Percentiles rank a stretch among this genome's conserved stretches.
These are phyloP conservation scores for Coendou prehensilis DNA, from an alignment of 2,797 vertebrate genomes.

Conservation along the genomic window DNA sequence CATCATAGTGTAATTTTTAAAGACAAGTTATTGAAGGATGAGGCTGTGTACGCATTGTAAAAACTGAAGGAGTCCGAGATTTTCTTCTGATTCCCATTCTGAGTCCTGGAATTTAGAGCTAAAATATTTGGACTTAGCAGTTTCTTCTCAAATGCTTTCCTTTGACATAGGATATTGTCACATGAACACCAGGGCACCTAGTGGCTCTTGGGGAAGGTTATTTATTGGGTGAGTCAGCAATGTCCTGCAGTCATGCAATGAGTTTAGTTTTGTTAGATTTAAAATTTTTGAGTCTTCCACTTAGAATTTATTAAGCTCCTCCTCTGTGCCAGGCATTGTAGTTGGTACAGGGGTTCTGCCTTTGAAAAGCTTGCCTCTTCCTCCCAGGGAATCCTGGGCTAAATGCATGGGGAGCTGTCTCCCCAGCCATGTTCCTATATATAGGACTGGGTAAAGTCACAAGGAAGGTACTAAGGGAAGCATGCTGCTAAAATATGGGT, in stretches of 20 bases:
- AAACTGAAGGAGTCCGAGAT: not conserved
- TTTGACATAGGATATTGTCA: not conserved
- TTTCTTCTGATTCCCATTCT: not conserved
- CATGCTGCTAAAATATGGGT: not conserved
- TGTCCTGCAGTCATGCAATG: not conserved
- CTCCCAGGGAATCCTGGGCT: not conserved
- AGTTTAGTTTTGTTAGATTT: not conserved
- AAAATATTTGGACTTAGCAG: not conserved
- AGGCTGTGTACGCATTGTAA: not conserved
- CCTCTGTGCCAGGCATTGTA: not conserved
- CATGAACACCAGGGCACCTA: not conserved
- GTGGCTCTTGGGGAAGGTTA: not conserved
- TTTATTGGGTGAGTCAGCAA: not conserved
- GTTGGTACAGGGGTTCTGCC: not conserved
- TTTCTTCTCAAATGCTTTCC: not conserved
- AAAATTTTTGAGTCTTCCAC: not conserved
- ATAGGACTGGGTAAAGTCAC: not conserved
- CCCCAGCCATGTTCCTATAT: not conserved
- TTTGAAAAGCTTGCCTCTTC: conserved; percentile 25
- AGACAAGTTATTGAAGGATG: not conserved
- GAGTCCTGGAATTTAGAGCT: not conserved
- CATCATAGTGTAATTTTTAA: not conserved
- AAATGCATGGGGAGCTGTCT: too few relatives aligned
- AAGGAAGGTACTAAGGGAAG: not conserved
- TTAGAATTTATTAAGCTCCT: not conserved